Base-by-base conservation (phyloP, 2,888 invertebrate genomes). In the Hyposoter dolosus region DNA sequence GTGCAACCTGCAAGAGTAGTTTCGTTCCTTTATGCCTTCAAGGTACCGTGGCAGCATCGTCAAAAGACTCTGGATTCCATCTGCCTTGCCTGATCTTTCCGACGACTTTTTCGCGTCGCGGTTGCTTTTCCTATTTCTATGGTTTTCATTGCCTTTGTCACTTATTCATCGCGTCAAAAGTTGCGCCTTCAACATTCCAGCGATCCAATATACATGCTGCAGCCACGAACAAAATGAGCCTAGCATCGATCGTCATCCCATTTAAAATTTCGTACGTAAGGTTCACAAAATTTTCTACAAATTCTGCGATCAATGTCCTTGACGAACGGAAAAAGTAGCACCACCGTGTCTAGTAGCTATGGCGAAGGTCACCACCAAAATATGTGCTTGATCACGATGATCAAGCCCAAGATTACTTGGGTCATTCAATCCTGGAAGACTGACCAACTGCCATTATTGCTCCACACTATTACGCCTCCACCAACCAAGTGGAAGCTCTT, bases 11-110 rank as follows among this genome's bases (percentile, higher is more conserved):
- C 56, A 40, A 10, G 45, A 66, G 74, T 85, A 85, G 68, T 81
- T 84, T 19, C n/a, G 56, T 10, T 74, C 68, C 50, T 77, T 85
- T 82, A 85, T 85, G 78, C 74, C 53, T 45, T 53, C 23, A 76
- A 68, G 74, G 7, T 32, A 82, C 60, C 19, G 82, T 66, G 15
- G 63, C 50, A 82, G 63, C 50, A 68, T 82, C 77, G 53, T 82
- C 85, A 85, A 82, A 69, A 50, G 47, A 74, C 74, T 40, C 10
- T 32, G 68, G 17, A 75, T 40, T 60, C 23, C 43, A 28, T 40
- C 47, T 65, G 28, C 43, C 65, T 63, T 45, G 47, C 50, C 56
- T 23, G 43, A 40, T 40, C 28, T 45, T 43, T 72, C 40, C 23
- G 35, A 40, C n/a, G 35, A 12, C 43, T 28, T 7, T 53, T 50